These are phyloP conservation scores for Metallyticus violacea DNA, from an alignment of 2,888 invertebrate species.

Conservation along the genomic window DNA sequence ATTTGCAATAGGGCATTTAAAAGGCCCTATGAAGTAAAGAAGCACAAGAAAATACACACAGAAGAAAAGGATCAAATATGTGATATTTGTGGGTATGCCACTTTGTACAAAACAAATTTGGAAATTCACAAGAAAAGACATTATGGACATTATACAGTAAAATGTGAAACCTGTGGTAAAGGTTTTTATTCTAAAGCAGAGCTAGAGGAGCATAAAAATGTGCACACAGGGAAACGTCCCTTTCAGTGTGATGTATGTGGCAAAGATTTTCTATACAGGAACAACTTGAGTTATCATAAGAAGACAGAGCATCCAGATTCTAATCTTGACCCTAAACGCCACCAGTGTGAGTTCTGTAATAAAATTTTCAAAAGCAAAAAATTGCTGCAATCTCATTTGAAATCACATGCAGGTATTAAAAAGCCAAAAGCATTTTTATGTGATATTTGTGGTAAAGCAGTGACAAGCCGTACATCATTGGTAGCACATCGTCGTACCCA, in stretches of 20 bases:
- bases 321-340: slow-evolving; percentile 13
- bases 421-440: slow-evolving; percentile 23
- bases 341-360: slow-evolving; percentile 19
- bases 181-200: slow-evolving; percentile 41
- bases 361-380: slow-evolving; percentile 29
- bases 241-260: slow-evolving; percentile 43
- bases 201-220: slow-evolving; percentile 40
- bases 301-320: slow-evolving; percentile 41
- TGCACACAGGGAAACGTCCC: slow-evolving; percentile 39
- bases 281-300: slow-evolving; percentile 44
- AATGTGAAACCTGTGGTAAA: slow-evolving; percentile 40
- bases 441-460: slow-evolving; percentile 27
- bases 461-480: slow-evolving; percentile 24
- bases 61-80: slow-evolving; percentile 40
- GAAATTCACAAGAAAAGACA: slow-evolving; percentile 42
- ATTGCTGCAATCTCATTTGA: slow-evolving; percentile 34
- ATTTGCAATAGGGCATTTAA: slow-evolving; percentile 29
- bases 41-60: slow-evolving; percentile 43
- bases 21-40: slow-evolving; percentile 32
- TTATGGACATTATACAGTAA: slow-evolving; percentile 39
- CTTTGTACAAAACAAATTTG: slow-evolving; percentile 42
- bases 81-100: slow-evolving; percentile 41
- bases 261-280: slow-evolving; percentile 45
- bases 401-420: slow-evolving; percentile 20
- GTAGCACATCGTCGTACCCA: slow-evolving; percentile 16